Percentiles rank a stretch among this genome's conserved stretches.
These are phyloP conservation scores for Lepidocolaptes lacrymiger DNA, from an alignment of 2,797 vertebrate genomes.

Conservation along the genomic window DNA sequence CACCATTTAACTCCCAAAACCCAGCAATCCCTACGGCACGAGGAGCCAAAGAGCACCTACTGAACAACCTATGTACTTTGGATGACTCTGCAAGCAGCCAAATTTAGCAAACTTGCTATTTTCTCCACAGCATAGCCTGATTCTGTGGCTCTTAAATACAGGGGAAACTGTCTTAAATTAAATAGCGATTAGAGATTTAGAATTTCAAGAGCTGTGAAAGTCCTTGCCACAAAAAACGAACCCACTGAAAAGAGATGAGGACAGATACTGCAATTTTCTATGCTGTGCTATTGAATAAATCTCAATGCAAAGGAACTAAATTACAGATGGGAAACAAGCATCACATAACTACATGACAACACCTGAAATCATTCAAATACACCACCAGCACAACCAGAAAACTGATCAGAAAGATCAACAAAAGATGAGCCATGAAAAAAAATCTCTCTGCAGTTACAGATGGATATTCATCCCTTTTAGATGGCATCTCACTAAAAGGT, in stretches of 20 bases:
- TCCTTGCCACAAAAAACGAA: constrained; percentile 9
- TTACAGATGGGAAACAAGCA: neutral
- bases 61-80: neutral
- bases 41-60: constrained; percentile 5
- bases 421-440: neutral
- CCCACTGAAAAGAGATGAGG: neutral
- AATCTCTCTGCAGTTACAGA: neutral
- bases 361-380: neutral
- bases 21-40: neutral
- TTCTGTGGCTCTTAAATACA: neutral
- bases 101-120: constrained; percentile 23
- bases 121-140: neutral
- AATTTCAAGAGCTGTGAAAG: constrained; percentile 27
- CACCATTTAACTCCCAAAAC: neutral
- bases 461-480: constrained; percentile 20
- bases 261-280: constrained; percentile 5
- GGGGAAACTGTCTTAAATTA: neutral
- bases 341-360: neutral
- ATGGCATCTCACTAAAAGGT: neutral
- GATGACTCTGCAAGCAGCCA: constrained; percentile 8
- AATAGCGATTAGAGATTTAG: neutral
- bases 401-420: neutral
- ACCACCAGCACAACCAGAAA: neutral
- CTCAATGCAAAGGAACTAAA: neutral
- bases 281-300: constrained; percentile 1